These are phyloP conservation scores for Azemiops feae DNA, from an alignment of 2,113 vertebrate species.

Conservation along the genomic window DNA sequence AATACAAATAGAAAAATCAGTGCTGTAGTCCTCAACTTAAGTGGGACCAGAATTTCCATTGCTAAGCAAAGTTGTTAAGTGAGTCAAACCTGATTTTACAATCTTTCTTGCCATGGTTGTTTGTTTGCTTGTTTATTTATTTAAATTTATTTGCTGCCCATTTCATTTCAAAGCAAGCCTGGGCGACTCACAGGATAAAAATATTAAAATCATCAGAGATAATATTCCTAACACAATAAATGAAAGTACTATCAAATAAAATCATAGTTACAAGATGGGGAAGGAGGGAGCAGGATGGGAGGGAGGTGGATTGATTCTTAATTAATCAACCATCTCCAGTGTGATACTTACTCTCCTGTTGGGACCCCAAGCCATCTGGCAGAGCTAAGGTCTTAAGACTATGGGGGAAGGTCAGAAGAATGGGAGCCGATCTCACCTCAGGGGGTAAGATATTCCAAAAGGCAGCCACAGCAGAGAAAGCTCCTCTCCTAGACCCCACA, in stretches of 20 bases:
- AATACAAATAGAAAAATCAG: neutral
- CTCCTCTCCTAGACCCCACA: neutral
- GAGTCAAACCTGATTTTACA: neutral
- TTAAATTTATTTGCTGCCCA: neutral
- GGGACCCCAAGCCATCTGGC: neutral
- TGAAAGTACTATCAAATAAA: neutral
- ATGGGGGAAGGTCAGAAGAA: neutral
- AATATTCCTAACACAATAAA: neutral
- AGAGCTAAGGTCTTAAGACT: neutral
- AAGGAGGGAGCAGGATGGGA: neutral
- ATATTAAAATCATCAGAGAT: neutral
- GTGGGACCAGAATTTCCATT: neutral
- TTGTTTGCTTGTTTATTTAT: neutral
- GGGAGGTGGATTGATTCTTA: neutral
- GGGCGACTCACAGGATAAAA: neutral
- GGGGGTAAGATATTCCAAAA: neutral
- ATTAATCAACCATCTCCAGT: neutral
- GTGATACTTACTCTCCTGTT: neutral
- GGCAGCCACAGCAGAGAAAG: neutral
- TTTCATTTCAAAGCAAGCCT: neutral
- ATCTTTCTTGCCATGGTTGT: neutral
- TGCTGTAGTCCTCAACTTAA: neutral
- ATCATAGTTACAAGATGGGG: neutral
- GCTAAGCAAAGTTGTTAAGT: neutral
- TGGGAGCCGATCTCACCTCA: neutral